Conservation (phyloP, 2,113 vertebrate species). For the Cryptoleucopteryx plumbea region DNA sequence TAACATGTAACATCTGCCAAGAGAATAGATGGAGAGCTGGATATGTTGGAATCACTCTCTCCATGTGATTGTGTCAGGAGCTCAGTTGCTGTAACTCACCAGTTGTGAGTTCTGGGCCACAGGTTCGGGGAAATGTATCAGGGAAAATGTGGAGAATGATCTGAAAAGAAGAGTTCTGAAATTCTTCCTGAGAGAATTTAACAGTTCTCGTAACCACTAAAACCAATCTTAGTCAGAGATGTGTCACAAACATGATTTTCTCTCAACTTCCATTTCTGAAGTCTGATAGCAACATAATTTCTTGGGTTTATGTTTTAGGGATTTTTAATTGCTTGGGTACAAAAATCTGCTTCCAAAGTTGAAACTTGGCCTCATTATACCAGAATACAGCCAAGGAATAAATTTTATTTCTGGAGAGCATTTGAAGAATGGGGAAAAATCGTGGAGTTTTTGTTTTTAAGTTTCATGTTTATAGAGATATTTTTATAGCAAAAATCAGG, state of each 20-base stretch:
- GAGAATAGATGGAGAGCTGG: not conserved
- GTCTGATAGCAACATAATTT: not conserved
- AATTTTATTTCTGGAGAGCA: not conserved
- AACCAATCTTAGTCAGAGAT: not conserved
- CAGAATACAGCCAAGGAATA: not conserved
- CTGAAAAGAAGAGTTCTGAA: not conserved
- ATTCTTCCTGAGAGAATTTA: not conserved
- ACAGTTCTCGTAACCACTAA: not conserved
- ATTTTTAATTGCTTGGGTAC: not conserved
- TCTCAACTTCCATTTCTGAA: not conserved
- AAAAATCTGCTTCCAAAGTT: not conserved
- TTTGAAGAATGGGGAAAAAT: not conserved
- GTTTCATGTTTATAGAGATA: not conserved
- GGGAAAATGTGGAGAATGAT: not conserved
- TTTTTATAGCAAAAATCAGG: not conserved
- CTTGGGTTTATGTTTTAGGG: not conserved
- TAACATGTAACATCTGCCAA: not conserved
- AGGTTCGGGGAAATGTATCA: not conserved
- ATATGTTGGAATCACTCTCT: not conserved
- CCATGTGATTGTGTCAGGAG: not conserved
- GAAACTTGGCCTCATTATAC: not conserved
- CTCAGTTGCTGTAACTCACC: not conserved
- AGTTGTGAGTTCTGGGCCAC: not conserved
- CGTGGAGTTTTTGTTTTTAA: fast-evolving
- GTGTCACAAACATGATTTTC: not conserved